Conservation (phyloP, 37 sponge, comb jelly and placozoan species). For the Eunapius fragilis region DNA sequence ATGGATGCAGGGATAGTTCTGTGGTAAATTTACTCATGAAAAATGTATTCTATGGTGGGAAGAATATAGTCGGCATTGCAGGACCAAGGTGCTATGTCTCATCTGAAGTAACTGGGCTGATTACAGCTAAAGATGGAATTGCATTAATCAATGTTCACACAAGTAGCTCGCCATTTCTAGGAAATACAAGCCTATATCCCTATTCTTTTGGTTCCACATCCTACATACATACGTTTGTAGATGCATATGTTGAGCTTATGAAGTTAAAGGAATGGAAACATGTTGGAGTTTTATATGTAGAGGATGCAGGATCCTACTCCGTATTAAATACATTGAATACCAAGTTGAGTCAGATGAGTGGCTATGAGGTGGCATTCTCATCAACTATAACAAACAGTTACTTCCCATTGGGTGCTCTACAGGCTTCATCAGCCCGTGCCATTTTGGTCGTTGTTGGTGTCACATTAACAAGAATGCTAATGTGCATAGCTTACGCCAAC, state of each 20-base stretch:
- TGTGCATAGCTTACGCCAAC: constrained; percentile 2
- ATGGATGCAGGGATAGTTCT: constrained; percentile 10
- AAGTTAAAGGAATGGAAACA: constrained; percentile 3
- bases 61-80: neutral
- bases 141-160: constrained; percentile 12
- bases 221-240: neutral
- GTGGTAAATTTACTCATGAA: neutral
- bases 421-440: neutral
- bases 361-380: neutral
- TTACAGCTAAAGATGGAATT: constrained; percentile 3
- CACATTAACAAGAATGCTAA: neutral
- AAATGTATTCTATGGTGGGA: neutral
- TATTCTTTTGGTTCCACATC: constrained; percentile 22
- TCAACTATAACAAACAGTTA: neutral
- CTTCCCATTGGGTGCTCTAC: neutral
- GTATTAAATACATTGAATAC: neutral
- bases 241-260: neutral
- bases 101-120: neutral
- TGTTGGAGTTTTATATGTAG: constrained; percentile 7
- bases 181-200: neutral
- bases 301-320: neutral
- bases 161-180: neutral
- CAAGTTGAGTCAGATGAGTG: neutral
- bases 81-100: constrained; percentile 40
- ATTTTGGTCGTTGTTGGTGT: neutral